Conservation (phyloP, 2,797 vertebrate species). For the Brachyrhaphis roseni region DNA sequence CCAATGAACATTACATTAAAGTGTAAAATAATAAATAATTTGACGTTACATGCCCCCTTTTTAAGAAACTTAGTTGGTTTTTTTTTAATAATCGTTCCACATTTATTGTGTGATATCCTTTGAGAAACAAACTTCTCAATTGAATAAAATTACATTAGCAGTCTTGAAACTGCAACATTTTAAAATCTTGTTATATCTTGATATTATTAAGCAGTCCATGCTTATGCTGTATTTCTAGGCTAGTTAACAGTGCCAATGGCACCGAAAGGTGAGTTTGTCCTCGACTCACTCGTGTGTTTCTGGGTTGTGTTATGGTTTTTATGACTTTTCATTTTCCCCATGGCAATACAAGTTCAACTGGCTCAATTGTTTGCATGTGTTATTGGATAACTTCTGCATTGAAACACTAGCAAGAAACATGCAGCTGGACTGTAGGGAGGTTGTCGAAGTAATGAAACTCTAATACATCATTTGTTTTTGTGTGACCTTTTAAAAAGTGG, state of each 20-base stretch:
- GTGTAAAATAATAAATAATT: too few relatives aligned
- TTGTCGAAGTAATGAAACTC: neutral
- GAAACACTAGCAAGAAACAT: neutral
- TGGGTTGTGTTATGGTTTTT: neutral
- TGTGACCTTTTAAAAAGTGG: neutral
- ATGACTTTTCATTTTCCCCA: neutral
- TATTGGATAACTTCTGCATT: neutral
- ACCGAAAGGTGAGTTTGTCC: conserved; percentile 1
- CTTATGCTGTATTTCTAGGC: neutral
- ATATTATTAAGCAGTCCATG: neutral
- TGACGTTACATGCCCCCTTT: too few relatives aligned
- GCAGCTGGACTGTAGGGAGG: neutral
- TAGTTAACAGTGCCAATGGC: neutral
- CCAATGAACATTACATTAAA: too few relatives aligned
- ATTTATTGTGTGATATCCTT: neutral
- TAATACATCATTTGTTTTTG: neutral
- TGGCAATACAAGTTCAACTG: conserved; percentile 3
- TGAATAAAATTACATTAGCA: neutral
- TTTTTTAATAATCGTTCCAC: neutral
- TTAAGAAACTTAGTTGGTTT: neutral
- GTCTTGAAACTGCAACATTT: neutral
- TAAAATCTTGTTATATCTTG: neutral
- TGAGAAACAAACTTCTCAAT: neutral
- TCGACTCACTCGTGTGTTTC: neutral
- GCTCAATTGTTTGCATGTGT: conserved; percentile 13